These are phyloP conservation scores for Heliconius nattereri DNA, from an alignment of 1,140 invertebrate genomes.

Conservation along the genomic window DNA sequence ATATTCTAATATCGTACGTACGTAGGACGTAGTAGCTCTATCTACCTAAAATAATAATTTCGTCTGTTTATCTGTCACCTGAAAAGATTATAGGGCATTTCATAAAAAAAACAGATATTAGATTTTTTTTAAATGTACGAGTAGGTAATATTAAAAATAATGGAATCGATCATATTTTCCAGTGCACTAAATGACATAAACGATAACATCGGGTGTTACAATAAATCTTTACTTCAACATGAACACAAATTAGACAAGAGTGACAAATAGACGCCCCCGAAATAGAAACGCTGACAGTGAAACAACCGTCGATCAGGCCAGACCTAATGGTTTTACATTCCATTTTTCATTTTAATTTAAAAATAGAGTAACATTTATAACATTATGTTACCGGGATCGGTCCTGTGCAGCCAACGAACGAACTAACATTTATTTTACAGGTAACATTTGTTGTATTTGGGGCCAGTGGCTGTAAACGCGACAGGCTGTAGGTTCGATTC, in stretches of 20 bases:
- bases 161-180: not conserved
- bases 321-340: constrained; percentile 72
- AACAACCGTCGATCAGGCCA: constrained; percentile 70
- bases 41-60: not conserved
- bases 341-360: constrained; percentile 78
- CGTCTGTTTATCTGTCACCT: not conserved
- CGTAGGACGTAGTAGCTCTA: not conserved
- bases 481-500: no score
- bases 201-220: constrained; percentile 45
- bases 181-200: constrained; percentile 27
- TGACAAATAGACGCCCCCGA: constrained; percentile 72
- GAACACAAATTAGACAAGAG: constrained; percentile 75
- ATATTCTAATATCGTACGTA: constrained; percentile 16
- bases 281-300: constrained; percentile 75
- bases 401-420: not conserved
- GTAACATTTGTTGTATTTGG: not conserved
- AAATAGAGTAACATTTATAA: constrained; percentile 58
- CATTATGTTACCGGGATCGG: constrained; percentile 32
- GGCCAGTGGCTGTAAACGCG: no score
- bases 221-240: constrained; percentile 74
- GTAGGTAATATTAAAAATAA: no score
- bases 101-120: not conserved
- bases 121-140: no score
- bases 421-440: not conserved
- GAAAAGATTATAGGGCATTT: not conserved